Base-by-base conservation (phyloP, 2,113 vertebrate genomes). In the Seriola rivoliana region DNA sequence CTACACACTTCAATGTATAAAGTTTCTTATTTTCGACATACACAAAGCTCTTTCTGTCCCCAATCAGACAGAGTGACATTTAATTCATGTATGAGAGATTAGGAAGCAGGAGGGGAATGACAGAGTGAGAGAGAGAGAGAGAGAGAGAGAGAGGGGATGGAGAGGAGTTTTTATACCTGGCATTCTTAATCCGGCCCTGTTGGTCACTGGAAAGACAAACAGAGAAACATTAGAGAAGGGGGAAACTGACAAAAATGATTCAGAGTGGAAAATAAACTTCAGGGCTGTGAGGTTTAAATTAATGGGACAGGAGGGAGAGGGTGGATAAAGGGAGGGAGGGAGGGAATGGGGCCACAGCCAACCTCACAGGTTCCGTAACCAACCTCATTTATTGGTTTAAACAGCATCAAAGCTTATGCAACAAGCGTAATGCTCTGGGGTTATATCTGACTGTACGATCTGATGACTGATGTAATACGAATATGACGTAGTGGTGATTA, bases 181-280 rank as follows among this genome's bases (percentile, higher is more conserved):
- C 98, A 90, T 99, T 99, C 95, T 99, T 99, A 82, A 99, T 98
- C 92, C 98, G 96, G 85, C 98, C 98, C 85, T 97, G 98, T 73
- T 98, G 97, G 85, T 99, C 98, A 86, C 97, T 97, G 90, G 4
- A 90, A 82, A 68, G 62, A 85, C 62, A 84, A 80, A 87, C 3
- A 86, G 0, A 79, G 25, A 72, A 36, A 64, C 1, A 66, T 83
- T 78, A 68, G 0, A 65, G 55, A 70, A 5, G 19, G 25, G 29
- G 19, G 63, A 57, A 70, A 9, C 1, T 0, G 25, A 1, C 19
- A 14, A 36, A 58, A 21, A n/a, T 25, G n/a, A 23, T 57, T 50
- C 17, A 54, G 54, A 25, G 2, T 38, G 11, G 10, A 17, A n/a
- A 66, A 65, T n/a, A 40, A 67, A 34, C 4, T 9, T 44, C 4